Percentiles rank a stretch among this genome's conserved stretches.
phyloP scores from a whole-genome alignment of 2,797 vertebrate species.

The Monodelphis domestica region DNA sequence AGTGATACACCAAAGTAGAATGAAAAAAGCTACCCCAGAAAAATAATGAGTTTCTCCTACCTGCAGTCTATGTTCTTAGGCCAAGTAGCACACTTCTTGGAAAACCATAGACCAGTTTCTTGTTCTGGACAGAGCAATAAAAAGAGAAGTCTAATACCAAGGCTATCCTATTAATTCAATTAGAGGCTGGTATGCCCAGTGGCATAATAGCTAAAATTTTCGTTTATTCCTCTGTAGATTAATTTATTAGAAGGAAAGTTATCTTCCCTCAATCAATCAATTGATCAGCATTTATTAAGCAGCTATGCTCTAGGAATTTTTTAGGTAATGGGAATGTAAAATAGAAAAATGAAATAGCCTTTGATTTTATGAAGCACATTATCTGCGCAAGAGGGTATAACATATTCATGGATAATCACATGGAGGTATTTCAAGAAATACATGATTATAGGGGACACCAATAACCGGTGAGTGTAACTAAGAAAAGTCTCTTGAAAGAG shows the following conservation, averaged over 20 bases:
- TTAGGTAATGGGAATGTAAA: neutral
- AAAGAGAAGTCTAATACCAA: neutral
- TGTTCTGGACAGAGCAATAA: neutral
- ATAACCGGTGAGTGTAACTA: neutral
- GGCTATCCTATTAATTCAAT: neutral
- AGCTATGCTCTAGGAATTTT: neutral
- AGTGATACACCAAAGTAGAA: neutral
- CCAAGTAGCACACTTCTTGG: neutral
- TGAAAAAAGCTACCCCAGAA: neutral
- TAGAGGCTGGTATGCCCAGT: neutral
- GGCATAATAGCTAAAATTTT: neutral
- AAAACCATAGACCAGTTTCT: neutral
- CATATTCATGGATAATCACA: neutral
- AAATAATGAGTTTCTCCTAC: neutral
- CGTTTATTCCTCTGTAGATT: neutral
- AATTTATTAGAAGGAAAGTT: neutral
- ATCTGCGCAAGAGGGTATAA: neutral
- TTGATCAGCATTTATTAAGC: neutral
- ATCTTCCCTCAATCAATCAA: neutral
- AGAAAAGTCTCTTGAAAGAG: neutral
- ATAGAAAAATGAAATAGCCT: neutral
- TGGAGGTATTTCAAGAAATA: neutral
- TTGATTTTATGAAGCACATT: neutral
- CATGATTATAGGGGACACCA: neutral
- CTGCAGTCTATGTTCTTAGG: neutral